Percentiles rank a stretch among this genome's conserved stretches.
phyloP scores from a whole-genome alignment of 2,797 vertebrate species.

The Staurois parvus region DNA sequence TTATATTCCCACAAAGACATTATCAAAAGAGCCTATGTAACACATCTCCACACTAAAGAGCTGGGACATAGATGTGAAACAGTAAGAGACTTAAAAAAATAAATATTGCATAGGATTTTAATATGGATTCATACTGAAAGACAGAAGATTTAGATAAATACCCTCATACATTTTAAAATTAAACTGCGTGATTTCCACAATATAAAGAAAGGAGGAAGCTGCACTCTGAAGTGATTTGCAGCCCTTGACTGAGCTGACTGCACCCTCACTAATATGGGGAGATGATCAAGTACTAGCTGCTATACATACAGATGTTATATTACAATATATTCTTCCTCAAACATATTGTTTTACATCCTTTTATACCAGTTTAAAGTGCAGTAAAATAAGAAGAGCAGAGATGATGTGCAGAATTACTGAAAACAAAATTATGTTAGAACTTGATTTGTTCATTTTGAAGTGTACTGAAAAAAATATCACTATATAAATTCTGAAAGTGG shows the following conservation, averaged over 20 bases:
- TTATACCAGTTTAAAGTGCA: constrained; percentile 38
- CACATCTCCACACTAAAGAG: not conserved
- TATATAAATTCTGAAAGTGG: constrained; percentile 1
- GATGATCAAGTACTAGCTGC: constrained; percentile 14
- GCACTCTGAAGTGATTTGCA: constrained; percentile 16
- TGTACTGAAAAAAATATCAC: constrained; percentile 14
- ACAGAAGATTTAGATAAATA: constrained; percentile 55
- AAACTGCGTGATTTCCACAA: constrained; percentile 29
- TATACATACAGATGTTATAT: constrained; percentile 24
- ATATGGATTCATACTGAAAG: constrained; percentile 24
- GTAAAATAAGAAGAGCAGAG: constrained; percentile 33
- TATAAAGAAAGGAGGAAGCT: no score
- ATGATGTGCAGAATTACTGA: constrained; percentile 48
- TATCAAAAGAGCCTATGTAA: not conserved
- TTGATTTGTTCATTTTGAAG: constrained; percentile 47
- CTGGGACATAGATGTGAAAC: constrained; percentile 12
- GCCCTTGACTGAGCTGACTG: constrained; percentile 39
- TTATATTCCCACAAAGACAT: not conserved
- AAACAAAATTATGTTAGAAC: constrained; percentile 24
- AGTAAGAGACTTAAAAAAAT: constrained; percentile 24
- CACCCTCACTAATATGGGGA: constrained; percentile 23
- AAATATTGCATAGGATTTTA: constrained; percentile 25
- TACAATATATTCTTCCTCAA: constrained; percentile 52
- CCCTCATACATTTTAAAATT: constrained; percentile 54
- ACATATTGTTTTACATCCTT: constrained; percentile 54